Conservation (phyloP, 1,140 invertebrate species). For the Xylocopa sonorina region DNA sequence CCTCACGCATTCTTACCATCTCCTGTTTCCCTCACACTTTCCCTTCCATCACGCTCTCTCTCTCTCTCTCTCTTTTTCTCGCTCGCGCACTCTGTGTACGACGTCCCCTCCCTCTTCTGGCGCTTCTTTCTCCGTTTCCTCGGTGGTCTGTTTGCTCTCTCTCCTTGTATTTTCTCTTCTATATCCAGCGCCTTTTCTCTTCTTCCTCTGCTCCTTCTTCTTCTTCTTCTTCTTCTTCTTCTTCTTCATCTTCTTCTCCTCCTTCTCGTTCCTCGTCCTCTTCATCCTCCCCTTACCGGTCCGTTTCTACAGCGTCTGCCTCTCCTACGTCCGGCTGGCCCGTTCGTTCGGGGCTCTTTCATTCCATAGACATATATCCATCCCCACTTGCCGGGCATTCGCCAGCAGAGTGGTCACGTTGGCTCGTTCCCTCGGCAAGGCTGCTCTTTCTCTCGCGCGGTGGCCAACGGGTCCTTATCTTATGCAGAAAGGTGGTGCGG, state of each 20-base stretch:
- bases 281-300: neutral
- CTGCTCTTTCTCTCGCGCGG: slow-evolving; percentile 52
- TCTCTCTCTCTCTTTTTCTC: neutral
- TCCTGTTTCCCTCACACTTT: slow-evolving; percentile 41
- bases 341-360: slow-evolving; percentile 36
- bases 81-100: neutral
- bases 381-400: slow-evolving; percentile 24
- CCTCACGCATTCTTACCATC: slow-evolving; percentile 60
- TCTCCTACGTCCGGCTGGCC: neutral
- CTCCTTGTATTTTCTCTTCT: neutral
- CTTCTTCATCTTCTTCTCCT: neutral
- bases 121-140: slow-evolving; percentile 45
- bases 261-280: neutral
- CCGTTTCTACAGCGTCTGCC: slow-evolving; percentile 15
- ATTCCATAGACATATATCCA: slow-evolving; percentile 42
- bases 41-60: neutral
- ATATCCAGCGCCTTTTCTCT: slow-evolving; percentile 12
- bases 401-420: slow-evolving; percentile 34
- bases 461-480: slow-evolving; percentile 67
- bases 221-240: neutral
- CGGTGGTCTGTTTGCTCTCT: slow-evolving; percentile 34
- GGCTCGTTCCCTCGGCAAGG: slow-evolving; percentile 27
- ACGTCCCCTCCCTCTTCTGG: slow-evolving; percentile 3
- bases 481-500: slow-evolving; percentile 66
- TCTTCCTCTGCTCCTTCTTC: neutral